Base-by-base conservation (phyloP, 2,888 invertebrate species). In the Aspidiotus destructor region DNA sequence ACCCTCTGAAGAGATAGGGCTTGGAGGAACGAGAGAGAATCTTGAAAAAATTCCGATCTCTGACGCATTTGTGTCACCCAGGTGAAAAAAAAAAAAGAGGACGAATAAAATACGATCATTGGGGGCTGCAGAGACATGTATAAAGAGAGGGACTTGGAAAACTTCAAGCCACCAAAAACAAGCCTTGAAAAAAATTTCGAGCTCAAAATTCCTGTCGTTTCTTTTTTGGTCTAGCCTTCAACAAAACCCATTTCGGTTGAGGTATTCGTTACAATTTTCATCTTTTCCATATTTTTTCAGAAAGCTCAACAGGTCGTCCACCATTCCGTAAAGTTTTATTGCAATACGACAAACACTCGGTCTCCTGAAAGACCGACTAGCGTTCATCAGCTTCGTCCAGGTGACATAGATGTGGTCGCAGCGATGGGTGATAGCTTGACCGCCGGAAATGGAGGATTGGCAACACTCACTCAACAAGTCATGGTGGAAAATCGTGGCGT, bases 351-450 rank as follows among this genome's bases (percentile, higher is more conserved):
- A 65, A 73, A 71, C 58, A 75, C 74, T 69, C 76, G 83, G 52
- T 73, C 73, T 8, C 7, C 70, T 8, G 70, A 70, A 15, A 74
- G 78, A 7, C 84, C 85, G 0, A 77, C 72, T 1, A 81, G 80
- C n/a, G 83, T 85, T 7, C 81, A 85, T 76, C 75, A 77, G 55
- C 72, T 85, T 65, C 77, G 81, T 60, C 85, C 85, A 0, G 84
- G 84, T 7, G 85, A 85, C 74, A 81, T 85, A 42, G 83, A 84
- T 72, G 76, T 85, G 1, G 77, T 85, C 13, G 85, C 77, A 0
- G 82, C 81, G 0, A 76, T 85, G 75, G 85, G 85, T 0, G 85
- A 85, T 74, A 84, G 84, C 0, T 73, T 85, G 58, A 82, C 83
- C 0, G 83, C 83, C 0, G 84, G 82, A 15, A 79, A 79, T 72